Evolutionary conservation across 2,113 vertebrate genomes (phyloP).

Genomic region (Paratilapia polleni): DNA sequence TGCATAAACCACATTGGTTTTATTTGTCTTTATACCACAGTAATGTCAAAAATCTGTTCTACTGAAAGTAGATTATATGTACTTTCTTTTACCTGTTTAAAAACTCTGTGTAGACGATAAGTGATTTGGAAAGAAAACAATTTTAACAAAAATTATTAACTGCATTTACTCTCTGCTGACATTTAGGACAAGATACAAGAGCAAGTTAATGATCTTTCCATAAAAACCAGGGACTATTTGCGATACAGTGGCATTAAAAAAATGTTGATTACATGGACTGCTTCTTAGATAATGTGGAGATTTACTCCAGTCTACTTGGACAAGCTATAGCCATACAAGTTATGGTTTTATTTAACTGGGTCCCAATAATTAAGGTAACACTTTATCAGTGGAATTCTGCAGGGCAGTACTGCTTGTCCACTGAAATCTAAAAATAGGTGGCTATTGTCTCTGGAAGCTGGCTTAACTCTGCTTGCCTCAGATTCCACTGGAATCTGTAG

Average conservation of each 20-base stretch:
- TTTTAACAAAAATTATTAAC: no score
- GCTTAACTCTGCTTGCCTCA: not conserved
- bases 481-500: not conserved
- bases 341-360: not conserved
- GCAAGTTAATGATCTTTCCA: no score
- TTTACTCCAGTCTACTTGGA: not conserved
- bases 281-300: not conserved
- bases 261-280: not conserved
- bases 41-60: no score
- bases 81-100: no score
- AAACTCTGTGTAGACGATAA: no score
- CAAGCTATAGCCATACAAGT: not conserved
- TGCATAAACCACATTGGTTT: no score
- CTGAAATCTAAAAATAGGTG: not conserved
- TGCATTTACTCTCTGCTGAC: no score
- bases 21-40: no score
- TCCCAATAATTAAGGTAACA: not conserved
- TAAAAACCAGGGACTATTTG: no score
- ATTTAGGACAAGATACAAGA: no score
- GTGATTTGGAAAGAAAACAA: no score
- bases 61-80: no score
- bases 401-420: not conserved
- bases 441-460: not conserved
- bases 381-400: not conserved
- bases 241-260: not conserved